phyloP scores from a whole-genome alignment of 2,113 vertebrate species.

The Spea multiplicata region DNA sequence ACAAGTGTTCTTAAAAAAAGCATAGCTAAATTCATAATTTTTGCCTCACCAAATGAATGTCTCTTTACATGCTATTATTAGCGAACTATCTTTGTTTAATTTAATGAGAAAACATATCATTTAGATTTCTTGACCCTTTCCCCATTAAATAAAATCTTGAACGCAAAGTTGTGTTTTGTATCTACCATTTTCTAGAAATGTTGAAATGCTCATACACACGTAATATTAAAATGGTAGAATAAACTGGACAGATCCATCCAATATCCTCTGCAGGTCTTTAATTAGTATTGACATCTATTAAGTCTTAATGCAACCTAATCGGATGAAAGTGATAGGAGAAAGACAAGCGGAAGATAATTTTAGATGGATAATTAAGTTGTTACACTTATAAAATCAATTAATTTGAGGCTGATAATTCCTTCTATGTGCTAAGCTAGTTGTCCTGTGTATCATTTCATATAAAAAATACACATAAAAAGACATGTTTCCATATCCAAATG shows the following conservation, averaged over 20 bases:
- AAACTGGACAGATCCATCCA: background rate
- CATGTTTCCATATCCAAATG: too few relatives aligned
- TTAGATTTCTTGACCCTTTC: too few relatives aligned
- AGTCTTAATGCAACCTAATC: background rate
- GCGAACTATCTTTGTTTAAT: too few relatives aligned
- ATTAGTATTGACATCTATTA: constrained; percentile 2
- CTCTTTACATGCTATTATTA: too few relatives aligned
- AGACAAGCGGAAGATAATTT: background rate
- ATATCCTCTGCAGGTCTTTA: background rate
- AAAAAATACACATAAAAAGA: background rate
- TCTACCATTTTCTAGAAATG: too few relatives aligned
- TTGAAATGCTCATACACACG: too few relatives aligned
- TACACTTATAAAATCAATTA: constrained; percentile 4
- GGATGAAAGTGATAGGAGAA: background rate
- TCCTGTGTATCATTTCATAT: background rate
- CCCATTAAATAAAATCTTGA: too few relatives aligned
- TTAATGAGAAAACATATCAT: too few relatives aligned
- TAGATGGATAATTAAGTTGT: constrained; percentile 3
- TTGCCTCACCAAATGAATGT: too few relatives aligned
- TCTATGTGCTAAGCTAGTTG: background rate
- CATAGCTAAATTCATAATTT: too few relatives aligned
- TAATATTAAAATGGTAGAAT: background rate
- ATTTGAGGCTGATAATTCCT: background rate
- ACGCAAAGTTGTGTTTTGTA: too few relatives aligned
- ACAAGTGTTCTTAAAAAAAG: too few relatives aligned